Base-by-base conservation (phyloP, 2,797 vertebrate genomes). In the Alfaro cultratus region DNA sequence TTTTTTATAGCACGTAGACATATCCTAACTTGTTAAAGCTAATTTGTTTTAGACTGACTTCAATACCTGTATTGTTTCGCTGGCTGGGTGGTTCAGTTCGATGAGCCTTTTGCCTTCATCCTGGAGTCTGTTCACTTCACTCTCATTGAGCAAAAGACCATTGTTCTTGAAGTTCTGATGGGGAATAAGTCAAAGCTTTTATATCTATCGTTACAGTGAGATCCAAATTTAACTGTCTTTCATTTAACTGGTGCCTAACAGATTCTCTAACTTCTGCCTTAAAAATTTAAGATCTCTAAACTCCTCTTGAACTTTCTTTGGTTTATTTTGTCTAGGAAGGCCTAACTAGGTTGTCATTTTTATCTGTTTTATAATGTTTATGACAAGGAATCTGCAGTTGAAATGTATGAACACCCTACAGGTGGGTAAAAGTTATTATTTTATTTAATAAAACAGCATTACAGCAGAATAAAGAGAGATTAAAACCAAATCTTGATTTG, bases 131-230 rank as follows among this genome's bases (percentile, higher is more conserved):
- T 99, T 99, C 83, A 99, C 97, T 5, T 96, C 92, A 18, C 92
- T 94, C 90, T 99, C 99, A 36, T 99, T 97, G 55, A 87, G 93
- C 91, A 99, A 94, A 84, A 99, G 95, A 74, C 96, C 97, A 10
- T 96, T 97, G 91, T 95, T 95, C 95, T 99, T 99, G 91, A 99
- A 99, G 87, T 97, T 96, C 99, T 99, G 86, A 73, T 91, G 2
- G 15, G 55, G 53, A 86, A 53, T 6, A 80, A 78, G 75, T 53
- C 1, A 87, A 74, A 80, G 15, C 26, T 39, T 75, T 80, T 12
- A 67, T 1, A 36, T 64, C 15, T 36, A 21, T 1, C 1, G 16
- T 64, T 13, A 64, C 0, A 6, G 10, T 1, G 15, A 34, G 29
- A 62, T 62, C 29, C 31, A 34, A 31, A 34, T 62, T 31, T 10